These are phyloP conservation scores for Zophobas atratus DNA, from an alignment of 1,140 invertebrate genomes.

Conservation along the genomic window DNA sequence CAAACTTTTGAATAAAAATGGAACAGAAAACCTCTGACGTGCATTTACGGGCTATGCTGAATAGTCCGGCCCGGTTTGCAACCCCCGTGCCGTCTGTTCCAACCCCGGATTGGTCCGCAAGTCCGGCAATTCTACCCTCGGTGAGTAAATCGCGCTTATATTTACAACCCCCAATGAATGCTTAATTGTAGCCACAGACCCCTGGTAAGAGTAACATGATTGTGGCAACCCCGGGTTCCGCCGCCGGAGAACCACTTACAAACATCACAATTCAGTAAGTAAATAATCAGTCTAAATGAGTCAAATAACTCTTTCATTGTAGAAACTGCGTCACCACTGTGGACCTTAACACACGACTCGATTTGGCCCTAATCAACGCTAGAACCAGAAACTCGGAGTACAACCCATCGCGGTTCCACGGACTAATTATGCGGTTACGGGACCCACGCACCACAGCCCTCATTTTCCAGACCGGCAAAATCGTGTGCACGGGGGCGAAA, in stretches of 20 bases:
- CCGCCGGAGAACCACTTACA: conserved; percentile 62
- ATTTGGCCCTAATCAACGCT: conserved; percentile 93
- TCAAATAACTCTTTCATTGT: conserved; percentile 45
- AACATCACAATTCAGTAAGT: conserved; percentile 66
- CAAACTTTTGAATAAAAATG: conserved; percentile 42
- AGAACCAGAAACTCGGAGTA: conserved; percentile 99
- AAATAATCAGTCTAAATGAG: neutral
- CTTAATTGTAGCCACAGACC: conserved; percentile 18
- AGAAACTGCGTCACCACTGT: conserved; percentile 98
- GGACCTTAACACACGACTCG: conserved; percentile 89
- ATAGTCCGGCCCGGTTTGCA: conserved; percentile 60
- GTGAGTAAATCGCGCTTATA: conserved; percentile 1
- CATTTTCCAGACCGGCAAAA: conserved; percentile 98
- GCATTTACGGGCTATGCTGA: conserved; percentile 62
- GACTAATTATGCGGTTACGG: conserved; percentile 98
- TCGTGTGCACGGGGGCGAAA: conserved; percentile 98
- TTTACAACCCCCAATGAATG: neutral
- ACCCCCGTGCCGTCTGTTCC: conserved; percentile 61
- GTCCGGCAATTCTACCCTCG: conserved; percentile 26
- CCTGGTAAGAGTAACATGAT: conserved; percentile 54
- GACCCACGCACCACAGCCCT: conserved; percentile 97
- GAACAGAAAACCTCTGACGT: conserved; percentile 55
- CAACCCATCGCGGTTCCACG: conserved; percentile 98
- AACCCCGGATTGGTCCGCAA: conserved; percentile 63
- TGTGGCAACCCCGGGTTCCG: conserved; percentile 61